Percentiles rank a stretch among this genome's conserved stretches.
Conservation (phyloP, 2,797 vertebrate species). For the Alosa sapidissima region DNA sequence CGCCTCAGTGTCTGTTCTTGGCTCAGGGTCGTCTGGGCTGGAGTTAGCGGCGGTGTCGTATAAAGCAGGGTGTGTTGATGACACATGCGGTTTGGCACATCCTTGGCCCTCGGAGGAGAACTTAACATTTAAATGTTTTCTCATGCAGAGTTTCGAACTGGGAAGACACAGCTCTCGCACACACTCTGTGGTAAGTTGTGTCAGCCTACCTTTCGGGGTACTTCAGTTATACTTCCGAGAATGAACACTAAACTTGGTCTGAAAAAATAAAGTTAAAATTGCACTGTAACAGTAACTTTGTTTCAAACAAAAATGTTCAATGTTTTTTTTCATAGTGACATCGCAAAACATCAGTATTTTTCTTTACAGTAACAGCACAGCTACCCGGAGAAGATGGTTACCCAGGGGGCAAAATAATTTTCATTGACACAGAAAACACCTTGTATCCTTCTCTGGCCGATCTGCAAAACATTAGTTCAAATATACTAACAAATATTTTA, state of each 20-base stretch:
- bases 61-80: constrained; percentile 18
- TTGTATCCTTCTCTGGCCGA: constrained; percentile 86
- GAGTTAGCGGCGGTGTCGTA: constrained; percentile 1
- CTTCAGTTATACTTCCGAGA: background rate
- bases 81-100: constrained; percentile 21
- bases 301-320: background rate
- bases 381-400: constrained; percentile 89
- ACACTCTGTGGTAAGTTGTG: constrained; percentile 90
- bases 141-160: constrained; percentile 92
- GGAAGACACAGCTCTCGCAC: constrained; percentile 97
- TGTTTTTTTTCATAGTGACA: no score
- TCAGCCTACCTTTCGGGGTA: background rate
- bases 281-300: background rate
- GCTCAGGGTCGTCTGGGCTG: constrained; percentile 17
- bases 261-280: background rate
- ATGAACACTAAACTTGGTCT: background rate
- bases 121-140: constrained; percentile 29
- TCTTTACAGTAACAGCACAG: constrained; percentile 90
- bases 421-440: constrained; percentile 97
- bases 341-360: no score
- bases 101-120: constrained; percentile 6
- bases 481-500: background rate
- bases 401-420: constrained; percentile 93
- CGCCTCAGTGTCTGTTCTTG: constrained; percentile 5
- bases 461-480: background rate